phyloP scores from a whole-genome alignment of 2,888 invertebrate species.

The Xestia rhomboidea region DNA sequence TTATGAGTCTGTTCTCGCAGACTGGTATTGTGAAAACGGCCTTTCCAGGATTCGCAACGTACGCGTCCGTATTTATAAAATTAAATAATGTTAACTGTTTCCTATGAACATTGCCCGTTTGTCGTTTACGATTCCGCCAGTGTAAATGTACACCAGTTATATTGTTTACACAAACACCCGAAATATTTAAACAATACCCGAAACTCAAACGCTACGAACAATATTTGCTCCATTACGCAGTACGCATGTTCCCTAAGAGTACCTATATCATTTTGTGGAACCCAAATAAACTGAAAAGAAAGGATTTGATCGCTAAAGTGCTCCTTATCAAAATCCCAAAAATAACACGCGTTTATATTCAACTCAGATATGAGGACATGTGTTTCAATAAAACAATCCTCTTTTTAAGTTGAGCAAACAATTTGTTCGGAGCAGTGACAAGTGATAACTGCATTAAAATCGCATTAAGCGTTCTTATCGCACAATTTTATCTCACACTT shows the following conservation, averaged over 20 bases:
- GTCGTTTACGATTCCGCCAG: slow-evolving; percentile 65
- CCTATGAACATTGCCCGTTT: slow-evolving; percentile 68
- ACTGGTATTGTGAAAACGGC: slow-evolving; percentile 75
- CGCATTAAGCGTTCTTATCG: slow-evolving; percentile 57
- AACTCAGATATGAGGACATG: slow-evolving; percentile 51
- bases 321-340: slow-evolving; percentile 61
- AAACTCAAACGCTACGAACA: slow-evolving; percentile 51
- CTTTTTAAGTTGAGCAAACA: slow-evolving; percentile 60
- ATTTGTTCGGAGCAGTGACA: slow-evolving; percentile 59
- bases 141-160: slow-evolving; percentile 55
- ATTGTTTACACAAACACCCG: slow-evolving; percentile 52
- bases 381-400: slow-evolving; percentile 54
- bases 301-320: slow-evolving; percentile 64
- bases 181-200: slow-evolving; percentile 60
- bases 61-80: slow-evolving; percentile 62
- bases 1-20: slow-evolving; percentile 63
- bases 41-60: slow-evolving; percentile 37
- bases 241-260: slow-evolving; percentile 45
- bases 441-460: slow-evolving; percentile 61
- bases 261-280: slow-evolving; percentile 43
- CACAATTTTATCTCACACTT: slow-evolving; percentile 52
- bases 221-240: slow-evolving; percentile 65
- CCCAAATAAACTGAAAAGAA: slow-evolving; percentile 59
- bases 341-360: slow-evolving; percentile 60
- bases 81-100: slow-evolving; percentile 74